Percentiles rank a stretch among this genome's conserved stretches.
Evolutionary conservation across 2,888 invertebrate species (phyloP).

Genomic region (Pilophorus perplexus): DNA sequence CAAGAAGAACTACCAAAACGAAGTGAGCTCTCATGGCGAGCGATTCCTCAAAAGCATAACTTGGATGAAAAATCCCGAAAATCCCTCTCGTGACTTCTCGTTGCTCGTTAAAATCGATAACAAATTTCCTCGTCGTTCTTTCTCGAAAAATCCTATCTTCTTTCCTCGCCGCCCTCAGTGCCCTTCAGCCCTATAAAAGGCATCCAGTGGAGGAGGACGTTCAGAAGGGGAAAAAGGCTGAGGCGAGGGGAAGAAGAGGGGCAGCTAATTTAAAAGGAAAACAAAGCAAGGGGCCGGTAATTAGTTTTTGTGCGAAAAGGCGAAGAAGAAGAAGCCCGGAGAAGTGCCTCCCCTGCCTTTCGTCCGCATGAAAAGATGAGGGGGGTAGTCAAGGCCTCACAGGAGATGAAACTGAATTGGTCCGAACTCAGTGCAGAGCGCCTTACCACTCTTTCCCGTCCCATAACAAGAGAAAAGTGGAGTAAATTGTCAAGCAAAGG

Average conservation of each 20-base stretch:
- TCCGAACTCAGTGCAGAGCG: conserved; percentile 4
- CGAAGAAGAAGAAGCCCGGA: neutral
- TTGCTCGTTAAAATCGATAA: conserved; percentile 3
- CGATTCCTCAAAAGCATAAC: neutral
- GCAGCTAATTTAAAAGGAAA: conserved; percentile 38
- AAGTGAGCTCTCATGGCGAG: too few relatives aligned
- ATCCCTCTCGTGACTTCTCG: neutral
- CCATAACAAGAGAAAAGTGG: neutral
- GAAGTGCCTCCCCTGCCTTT: neutral
- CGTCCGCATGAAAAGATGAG: neutral
- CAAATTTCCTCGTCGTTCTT: conserved; percentile 14
- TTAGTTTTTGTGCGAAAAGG: conserved; percentile 34
- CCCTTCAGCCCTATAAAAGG: too few relatives aligned
- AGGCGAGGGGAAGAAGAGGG: neutral
- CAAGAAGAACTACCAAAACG: conserved; percentile 3
- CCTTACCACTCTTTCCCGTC: neutral
- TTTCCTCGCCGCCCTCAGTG: conserved; percentile 1
- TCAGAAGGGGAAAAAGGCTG: neutral
- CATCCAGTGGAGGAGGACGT: neutral
- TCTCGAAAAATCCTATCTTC: neutral
- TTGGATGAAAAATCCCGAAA: neutral
- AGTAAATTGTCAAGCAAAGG: too few relatives aligned
- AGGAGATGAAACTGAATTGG: conserved; percentile 30
- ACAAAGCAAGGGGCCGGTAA: conserved; percentile 38
- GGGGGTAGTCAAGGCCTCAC: conserved; percentile 3